Evolutionary conservation across 2,113 vertebrate species (phyloP), one percentile per base, ranked within the genome.

Genomic region (Carettochelys insculpta): DNA sequence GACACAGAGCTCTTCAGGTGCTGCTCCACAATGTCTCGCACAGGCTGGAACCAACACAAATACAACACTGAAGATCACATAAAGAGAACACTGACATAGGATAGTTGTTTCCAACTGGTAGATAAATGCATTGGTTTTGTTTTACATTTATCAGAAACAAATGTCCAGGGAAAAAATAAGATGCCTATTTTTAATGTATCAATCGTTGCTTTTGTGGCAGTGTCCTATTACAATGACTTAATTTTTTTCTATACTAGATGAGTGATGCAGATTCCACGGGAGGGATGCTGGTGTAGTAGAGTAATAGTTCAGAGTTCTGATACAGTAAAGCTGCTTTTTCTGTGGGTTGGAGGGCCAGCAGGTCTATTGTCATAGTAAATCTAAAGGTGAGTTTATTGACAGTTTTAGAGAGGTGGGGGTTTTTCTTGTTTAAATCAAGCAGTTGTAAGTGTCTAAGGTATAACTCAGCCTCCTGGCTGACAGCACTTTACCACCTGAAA

Each of bases 261-360:
- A 80, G 31, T 84, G 86, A 83, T 93, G 65, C 61, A 56, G 76
- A 68, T 96, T 85, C 87, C 65, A 92, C 77, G 77, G 93, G 95
- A 76, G 25, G 71, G 76, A 13, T 88, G 45, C 56, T 77, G 61
- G 86, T 52, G 88, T 53, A 80, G 68, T 80, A 87, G 77, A 86
- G 77, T 43, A 80, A 65, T 4, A 92, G 87, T 82, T 95, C 3
- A 1, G 45, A 96, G 90, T 91, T 86, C 61, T 17, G 1, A 81
- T 95, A 85, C 86, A 41, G 73, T 90, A 77, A 95, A 76, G 76
- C 90, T 73, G 17, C 77, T 95, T 78, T 90, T 75, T 94, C 89
- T 85, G 65, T 41, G 71, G 80, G 38, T 86, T 78, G 65, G 83
- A 11, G 61, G 94, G 58, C 5, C n/a, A 73, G 65, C 61, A 92